Evolutionary conservation across 2,888 invertebrate genomes (phyloP).

Genomic region (Diogma glabrata): DNA sequence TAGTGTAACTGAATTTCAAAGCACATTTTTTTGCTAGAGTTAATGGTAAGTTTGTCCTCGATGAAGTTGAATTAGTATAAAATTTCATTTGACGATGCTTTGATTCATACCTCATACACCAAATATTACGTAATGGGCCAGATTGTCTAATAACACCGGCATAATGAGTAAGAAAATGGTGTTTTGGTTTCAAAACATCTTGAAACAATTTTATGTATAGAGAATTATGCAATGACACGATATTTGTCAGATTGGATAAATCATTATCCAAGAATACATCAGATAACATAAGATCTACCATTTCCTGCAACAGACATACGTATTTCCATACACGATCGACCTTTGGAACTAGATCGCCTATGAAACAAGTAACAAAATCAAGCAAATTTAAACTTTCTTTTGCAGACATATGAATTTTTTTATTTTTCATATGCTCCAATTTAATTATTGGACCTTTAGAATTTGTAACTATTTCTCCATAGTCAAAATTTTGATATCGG

Average conservation of each 20-base stretch:
- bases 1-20: slow-evolving; percentile 8
- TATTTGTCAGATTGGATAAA: neutral
- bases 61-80: slow-evolving; percentile 5
- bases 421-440: slow-evolving; percentile 14
- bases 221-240: neutral
- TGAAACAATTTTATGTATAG: slow-evolving; percentile 10
- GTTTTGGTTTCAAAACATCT: slow-evolving; percentile 15
- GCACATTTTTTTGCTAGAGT: slow-evolving; percentile 10
- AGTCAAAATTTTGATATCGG: slow-evolving; percentile 13
- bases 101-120: slow-evolving; percentile 11
- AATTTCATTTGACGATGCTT: slow-evolving; percentile 12
- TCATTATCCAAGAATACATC: neutral
- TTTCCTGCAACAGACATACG: neutral
- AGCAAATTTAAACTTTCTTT: slow-evolving; percentile 15
- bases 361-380: slow-evolving; percentile 13
- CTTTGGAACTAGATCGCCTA: slow-evolving; percentile 15
- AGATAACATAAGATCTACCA: neutral
- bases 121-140: slow-evolving; percentile 4
- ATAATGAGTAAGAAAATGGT: slow-evolving; percentile 15
- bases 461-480: slow-evolving; percentile 6
- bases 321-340: slow-evolving; percentile 15
- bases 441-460: slow-evolving; percentile 17
- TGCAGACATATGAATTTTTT: slow-evolving; percentile 14
- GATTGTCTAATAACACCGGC: slow-evolving; percentile 4
- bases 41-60: slow-evolving; percentile 8